Evolutionary conservation across 2,888 invertebrate species (phyloP).

Genomic region (Malachius bipustulatus): DNA sequence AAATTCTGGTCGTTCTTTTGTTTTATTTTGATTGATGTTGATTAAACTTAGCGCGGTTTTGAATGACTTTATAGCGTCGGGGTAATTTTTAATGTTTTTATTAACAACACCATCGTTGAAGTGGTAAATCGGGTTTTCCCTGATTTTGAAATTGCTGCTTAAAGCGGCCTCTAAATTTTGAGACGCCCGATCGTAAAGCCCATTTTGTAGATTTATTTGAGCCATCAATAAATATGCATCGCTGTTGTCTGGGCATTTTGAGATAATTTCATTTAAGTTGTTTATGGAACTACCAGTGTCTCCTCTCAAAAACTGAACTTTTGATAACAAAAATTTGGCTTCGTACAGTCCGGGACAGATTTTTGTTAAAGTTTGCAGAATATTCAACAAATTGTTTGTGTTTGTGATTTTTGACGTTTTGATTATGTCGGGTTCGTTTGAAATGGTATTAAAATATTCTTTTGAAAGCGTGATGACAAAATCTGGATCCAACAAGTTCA

Average conservation of each 20-base stretch:
- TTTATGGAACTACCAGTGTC: conserved; percentile 60
- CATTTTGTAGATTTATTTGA: conserved; percentile 65
- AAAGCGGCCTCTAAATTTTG: conserved; percentile 81
- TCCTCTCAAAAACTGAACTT: conserved; percentile 69
- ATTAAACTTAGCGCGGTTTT: conserved; percentile 60
- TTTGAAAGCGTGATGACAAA: conserved; percentile 68
- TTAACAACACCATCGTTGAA: conserved; percentile 73
- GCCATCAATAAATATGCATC: conserved; percentile 80
- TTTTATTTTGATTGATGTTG: conserved; percentile 36
- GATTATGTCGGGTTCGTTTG: conserved; percentile 28
- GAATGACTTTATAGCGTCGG: conserved; percentile 63
- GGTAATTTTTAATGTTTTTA: conserved; percentile 57
- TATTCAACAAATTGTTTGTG: not conserved
- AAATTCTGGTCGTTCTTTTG: conserved; percentile 21
- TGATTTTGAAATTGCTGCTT: conserved; percentile 84
- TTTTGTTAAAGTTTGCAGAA: conserved; percentile 30
- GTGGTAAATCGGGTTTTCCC: conserved; percentile 86
- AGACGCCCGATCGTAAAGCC: conserved; percentile 61
- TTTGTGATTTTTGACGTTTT: not conserved
- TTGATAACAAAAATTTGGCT: conserved; percentile 59
- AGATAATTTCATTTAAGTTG: conserved; percentile 60
- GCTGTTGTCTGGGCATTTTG: conserved; percentile 63
- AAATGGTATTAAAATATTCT: conserved; percentile 63
- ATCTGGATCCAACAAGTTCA: conserved; percentile 70
- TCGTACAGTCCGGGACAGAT: conserved; percentile 71